A percentile compares a stretch with the other conserved stretches of the same genome.
Conservation (phyloP, 2,888 invertebrate species). For the Cryptus armator region DNA sequence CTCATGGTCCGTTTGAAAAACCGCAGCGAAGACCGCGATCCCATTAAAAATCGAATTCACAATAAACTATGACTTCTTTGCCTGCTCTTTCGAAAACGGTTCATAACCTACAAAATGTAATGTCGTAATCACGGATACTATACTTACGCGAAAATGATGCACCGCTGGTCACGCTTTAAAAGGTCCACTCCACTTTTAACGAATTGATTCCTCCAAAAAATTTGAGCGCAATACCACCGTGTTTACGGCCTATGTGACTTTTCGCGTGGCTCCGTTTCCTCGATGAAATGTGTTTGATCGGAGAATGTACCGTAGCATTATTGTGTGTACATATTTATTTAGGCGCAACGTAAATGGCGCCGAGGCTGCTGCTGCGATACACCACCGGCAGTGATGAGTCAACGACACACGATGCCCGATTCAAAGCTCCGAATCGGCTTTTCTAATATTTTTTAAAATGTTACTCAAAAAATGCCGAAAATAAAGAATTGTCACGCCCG, state of each 20-base stretch:
- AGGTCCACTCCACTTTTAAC: background rate
- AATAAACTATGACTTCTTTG: background rate
- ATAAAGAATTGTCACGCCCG: no score
- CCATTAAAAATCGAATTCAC: background rate
- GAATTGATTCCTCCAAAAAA: background rate
- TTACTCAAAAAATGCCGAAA: no score
- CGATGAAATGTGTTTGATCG: slow-evolving; percentile 20
- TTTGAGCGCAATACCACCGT: background rate
- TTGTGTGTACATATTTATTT: slow-evolving; percentile 7
- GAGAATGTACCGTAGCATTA: background rate
- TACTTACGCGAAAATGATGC: background rate
- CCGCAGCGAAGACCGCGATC: background rate
- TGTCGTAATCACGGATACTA: background rate
- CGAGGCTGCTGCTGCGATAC: slow-evolving; percentile 1
- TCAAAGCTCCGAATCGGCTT: no score
- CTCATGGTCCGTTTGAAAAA: background rate
- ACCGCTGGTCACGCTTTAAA: background rate
- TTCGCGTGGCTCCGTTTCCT: background rate
- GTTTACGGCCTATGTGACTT: background rate
- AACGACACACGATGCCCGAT: no score
- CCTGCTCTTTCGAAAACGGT: background rate
- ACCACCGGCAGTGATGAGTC: no score
- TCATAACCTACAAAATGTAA: background rate
- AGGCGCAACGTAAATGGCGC: slow-evolving; percentile 22
- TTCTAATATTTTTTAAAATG: no score